Conservation (phyloP, 2,797 vertebrate species). For the Mormyrops attenuatus region DNA sequence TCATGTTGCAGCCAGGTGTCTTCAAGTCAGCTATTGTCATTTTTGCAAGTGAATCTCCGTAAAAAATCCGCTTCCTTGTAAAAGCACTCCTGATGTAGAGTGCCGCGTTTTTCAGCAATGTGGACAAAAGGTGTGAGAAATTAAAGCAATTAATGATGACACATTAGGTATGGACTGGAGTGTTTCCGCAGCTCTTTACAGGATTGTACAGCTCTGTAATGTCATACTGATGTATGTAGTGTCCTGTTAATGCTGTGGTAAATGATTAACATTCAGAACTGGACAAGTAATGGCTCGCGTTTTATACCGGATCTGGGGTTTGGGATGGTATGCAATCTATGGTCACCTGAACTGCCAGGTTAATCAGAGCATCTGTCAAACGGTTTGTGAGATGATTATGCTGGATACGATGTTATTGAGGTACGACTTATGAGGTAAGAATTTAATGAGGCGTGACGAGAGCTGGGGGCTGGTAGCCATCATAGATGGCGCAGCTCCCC, state of each 20-base stretch:
- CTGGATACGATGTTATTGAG: neutral
- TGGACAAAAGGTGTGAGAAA: neutral
- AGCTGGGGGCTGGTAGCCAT: neutral
- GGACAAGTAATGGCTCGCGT: neutral
- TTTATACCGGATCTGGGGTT: neutral
- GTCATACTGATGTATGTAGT: neutral
- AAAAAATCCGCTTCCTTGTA: neutral
- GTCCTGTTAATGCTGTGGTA: neutral
- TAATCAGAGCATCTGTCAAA: neutral
- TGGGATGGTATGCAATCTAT: neutral
- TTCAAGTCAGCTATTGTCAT: neutral
- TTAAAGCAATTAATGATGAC: neutral
- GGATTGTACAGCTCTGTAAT: neutral
- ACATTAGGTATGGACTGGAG: neutral
- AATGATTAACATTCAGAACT: neutral
- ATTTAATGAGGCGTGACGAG: neutral
- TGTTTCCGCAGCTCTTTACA: neutral
- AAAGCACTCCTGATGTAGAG: neutral
- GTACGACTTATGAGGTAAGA: neutral
- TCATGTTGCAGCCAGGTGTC: neutral
- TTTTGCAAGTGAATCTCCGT: neutral
- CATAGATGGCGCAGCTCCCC: neutral
- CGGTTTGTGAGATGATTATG: neutral
- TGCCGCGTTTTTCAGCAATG: neutral
- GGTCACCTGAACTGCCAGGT: neutral